Evolutionary conservation across 2,113 vertebrate genomes (phyloP).

Genomic region (Cavia aperea): DNA sequence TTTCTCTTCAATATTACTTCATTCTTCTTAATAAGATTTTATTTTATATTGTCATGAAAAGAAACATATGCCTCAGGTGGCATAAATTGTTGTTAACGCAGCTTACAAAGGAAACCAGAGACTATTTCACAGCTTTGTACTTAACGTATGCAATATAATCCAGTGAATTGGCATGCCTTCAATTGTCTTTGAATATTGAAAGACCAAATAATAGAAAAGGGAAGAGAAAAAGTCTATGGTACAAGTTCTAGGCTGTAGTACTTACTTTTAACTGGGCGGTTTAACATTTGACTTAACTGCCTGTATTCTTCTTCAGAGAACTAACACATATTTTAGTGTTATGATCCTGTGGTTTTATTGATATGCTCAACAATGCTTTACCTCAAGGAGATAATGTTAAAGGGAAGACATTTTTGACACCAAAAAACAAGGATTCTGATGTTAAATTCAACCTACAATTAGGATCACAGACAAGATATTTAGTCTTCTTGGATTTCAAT

Average conservation of each 20-base stretch:
- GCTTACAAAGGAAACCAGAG: not conserved
- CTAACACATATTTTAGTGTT: not conserved
- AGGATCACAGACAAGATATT: not conserved
- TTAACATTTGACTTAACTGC: not conserved
- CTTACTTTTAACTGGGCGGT: not conserved
- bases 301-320: not conserved
- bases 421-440: not conserved
- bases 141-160: not conserved
- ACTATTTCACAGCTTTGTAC: not conserved
- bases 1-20: slow-evolving; percentile 14
- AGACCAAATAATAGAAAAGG: not conserved
- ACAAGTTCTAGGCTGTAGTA: not conserved
- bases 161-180: not conserved
- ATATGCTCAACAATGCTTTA: not conserved
- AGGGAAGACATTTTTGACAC: not conserved
- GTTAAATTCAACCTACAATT: not conserved
- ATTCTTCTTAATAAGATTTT: slow-evolving; percentile 40
- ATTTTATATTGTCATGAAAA: slow-evolving; percentile 19
- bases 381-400: not conserved
- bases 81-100: slow-evolving; percentile 3
- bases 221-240: not conserved
- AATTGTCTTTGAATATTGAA: not conserved
- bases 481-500: not conserved
- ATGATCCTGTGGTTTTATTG: not conserved
- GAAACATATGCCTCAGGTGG: slow-evolving; percentile 22